Percentiles rank a stretch among this genome's conserved stretches.
Conservation (phyloP, 2,888 invertebrate species). For the Lepidocyrtinus sp. region DNA sequence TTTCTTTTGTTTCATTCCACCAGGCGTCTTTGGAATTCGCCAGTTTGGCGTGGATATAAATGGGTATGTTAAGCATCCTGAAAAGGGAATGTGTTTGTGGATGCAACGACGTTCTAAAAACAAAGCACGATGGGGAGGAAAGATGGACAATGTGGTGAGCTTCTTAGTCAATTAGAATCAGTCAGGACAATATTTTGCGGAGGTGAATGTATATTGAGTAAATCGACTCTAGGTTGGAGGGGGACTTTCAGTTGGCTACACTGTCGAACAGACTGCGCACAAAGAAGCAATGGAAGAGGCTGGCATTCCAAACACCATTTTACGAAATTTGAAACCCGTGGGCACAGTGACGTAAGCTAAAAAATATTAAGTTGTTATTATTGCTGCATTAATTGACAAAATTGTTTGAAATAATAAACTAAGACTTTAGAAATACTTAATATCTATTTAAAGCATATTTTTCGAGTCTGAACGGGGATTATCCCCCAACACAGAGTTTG, state of each 20-base stretch:
- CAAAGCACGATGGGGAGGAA: constrained; percentile 96
- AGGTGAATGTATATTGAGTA: no score
- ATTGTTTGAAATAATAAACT: no score
- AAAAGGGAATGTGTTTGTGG: constrained; percentile 91
- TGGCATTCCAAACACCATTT: constrained; percentile 85
- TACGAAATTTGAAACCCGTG: constrained; percentile 82
- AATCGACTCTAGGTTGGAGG: constrained; percentile 85
- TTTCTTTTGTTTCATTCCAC: constrained; percentile 17
- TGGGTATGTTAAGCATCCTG: constrained; percentile 89
- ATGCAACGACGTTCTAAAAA: constrained; percentile 90
- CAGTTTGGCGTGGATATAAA: constrained; percentile 96
- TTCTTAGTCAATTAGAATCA: no score
- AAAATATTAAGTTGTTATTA: no score
- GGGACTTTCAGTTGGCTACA: constrained; percentile 90
- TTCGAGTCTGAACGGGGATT: constrained; percentile 94
- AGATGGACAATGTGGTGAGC: constrained; percentile 92
- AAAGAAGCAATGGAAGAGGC: constrained; percentile 97
- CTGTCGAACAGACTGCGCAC: constrained; percentile 87
- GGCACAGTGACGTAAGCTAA: constrained; percentile 85
- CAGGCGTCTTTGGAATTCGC: constrained; percentile 89
- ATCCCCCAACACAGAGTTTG: constrained; percentile 95
- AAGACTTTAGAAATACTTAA: constrained; percentile 36
- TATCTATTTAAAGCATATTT: constrained; percentile 84
- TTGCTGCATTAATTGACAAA: neutral
- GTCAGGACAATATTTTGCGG: no score